These are phyloP conservation scores for Neogobius melanostomus DNA, from an alignment of 2,113 vertebrate genomes.

Conservation along the genomic window DNA sequence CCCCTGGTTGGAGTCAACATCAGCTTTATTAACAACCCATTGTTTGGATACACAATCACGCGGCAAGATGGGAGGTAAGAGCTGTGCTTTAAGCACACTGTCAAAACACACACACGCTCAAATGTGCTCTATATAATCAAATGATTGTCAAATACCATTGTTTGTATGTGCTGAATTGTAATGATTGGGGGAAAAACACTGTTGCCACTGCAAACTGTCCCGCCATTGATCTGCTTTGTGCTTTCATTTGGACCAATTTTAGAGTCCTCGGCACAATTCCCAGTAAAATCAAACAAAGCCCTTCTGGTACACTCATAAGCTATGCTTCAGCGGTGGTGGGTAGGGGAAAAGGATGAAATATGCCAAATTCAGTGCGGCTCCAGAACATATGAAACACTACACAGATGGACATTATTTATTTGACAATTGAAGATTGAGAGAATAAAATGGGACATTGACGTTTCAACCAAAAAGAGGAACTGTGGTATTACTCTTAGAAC, in stretches of 20 bases:
- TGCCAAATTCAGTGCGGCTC: conserved; percentile 57
- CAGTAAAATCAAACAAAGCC: conserved; percentile 72
- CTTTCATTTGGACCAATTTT: conserved; percentile 67
- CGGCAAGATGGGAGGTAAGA: conserved; percentile 95
- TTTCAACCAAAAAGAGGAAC: conserved; percentile 13
- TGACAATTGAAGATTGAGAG: conserved; percentile 30
- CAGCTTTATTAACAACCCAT: conserved; percentile 92
- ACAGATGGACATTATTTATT: conserved; percentile 63
- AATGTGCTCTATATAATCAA: conserved; percentile 30
- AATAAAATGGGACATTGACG: conserved; percentile 39
- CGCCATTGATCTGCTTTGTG: conserved; percentile 62
- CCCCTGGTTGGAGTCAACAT: conserved; percentile 98
- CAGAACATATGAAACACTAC: conserved; percentile 39
- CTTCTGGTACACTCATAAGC: conserved; percentile 65
- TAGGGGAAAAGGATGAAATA: conserved; percentile 56
- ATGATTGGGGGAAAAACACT: conserved; percentile 30
- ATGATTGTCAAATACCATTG: conserved; percentile 25
- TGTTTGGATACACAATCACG: conserved; percentile 93
- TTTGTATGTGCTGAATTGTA: conserved; percentile 39
- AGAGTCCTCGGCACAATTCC: conserved; percentile 68
- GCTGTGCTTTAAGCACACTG: conserved; percentile 2
- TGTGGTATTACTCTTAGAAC: not conserved
- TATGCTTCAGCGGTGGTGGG: conserved; percentile 63
- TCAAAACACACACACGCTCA: not conserved
- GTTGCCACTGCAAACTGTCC: conserved; percentile 52